Evolutionary conservation across 2,888 invertebrate species (phyloP).

Genomic region (Allophyes oxyacanthae): DNA sequence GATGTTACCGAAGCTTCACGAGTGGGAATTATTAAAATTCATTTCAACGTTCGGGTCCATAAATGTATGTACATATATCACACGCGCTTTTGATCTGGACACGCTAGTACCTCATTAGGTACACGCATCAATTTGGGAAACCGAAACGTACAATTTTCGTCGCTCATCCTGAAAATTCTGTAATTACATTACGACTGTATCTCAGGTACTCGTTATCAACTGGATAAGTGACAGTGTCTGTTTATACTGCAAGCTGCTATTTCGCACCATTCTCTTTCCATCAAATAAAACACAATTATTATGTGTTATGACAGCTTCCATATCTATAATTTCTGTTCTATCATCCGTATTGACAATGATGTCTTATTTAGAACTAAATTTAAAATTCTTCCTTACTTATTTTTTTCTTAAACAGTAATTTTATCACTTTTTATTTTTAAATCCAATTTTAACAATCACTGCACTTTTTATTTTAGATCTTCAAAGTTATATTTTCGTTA

Average conservation of each 20-base stretch:
- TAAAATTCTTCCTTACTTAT: too few relatives aligned
- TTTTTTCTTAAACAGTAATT: too few relatives aligned
- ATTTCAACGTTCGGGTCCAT: neutral
- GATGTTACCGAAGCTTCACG: neutral
- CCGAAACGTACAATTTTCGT: constrained; percentile 24
- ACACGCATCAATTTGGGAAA: constrained; percentile 17
- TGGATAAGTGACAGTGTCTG: constrained; percentile 4
- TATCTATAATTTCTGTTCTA: too few relatives aligned
- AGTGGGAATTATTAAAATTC: neutral
- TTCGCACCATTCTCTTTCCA: constrained; percentile 9
- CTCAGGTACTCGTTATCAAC: constrained; percentile 11
- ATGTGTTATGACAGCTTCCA: too few relatives aligned
- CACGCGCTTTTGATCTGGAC: constrained; percentile 4
- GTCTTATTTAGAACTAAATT: neutral
- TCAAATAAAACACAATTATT: too few relatives aligned
- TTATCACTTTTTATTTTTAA: too few relatives aligned
- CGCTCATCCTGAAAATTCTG: constrained; percentile 12
- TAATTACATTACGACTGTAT: constrained; percentile 23
- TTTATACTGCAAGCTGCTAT: constrained; percentile 17
- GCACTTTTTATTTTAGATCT: too few relatives aligned
- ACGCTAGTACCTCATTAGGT: constrained; percentile 14
- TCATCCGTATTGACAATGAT: too few relatives aligned
- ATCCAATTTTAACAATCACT: too few relatives aligned
- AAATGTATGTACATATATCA: constrained; percentile 3
- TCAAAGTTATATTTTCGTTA: too few relatives aligned